Base-by-base conservation (phyloP, 2,797 vertebrate genomes). In the Pseudochromis fuscus region DNA sequence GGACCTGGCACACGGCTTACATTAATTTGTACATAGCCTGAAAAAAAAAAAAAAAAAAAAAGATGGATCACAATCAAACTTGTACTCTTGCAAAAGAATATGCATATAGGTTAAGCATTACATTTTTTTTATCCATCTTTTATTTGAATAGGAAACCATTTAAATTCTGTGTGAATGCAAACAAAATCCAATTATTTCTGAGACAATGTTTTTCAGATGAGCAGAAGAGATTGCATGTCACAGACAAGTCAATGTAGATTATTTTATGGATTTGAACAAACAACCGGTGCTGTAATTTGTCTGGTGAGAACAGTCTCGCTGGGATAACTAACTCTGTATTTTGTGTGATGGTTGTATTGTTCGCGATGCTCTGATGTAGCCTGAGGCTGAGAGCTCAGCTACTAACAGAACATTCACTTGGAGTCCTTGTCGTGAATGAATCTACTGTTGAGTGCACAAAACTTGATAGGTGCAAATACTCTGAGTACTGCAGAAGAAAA, bases 301-400 rank as follows among this genome's bases (percentile, higher is more conserved):
- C 33, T 21, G 44, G 2, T 50, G 33, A 31, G 35, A 51, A 42
- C 13, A 3, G 12, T 46, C 56, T 48, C 18, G 21, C 7, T 19
- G 27, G 49, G 57, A 75, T 55, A 38, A 61, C 28, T 30, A 38
- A 37, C 49, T 75, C 52, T 55, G 56, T 24, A 40, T 62, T 18
- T 37, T 7, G 2, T 21, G 27, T 40, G 45, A 46, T 28, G 16
- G n/a, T 24, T 25, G 52, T 18, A 53, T 13, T 30, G 40, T 53
- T 60, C 33, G 25, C 8, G 0, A 19, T 7, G 38, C 38, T 42
- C 38, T 42, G 38, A 42, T 42, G 38, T 9, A 42, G 16, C 38
- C 38, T 18, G 16, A 42, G 38, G 38, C 38, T 42, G 23, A 21
- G 24, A 9, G 16, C 59, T 21, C 19, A 2, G 55, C 19, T 25